These are phyloP conservation scores for Callimorpha dominula DNA, from an alignment of 2,888 invertebrate genomes.

Conservation along the genomic window DNA sequence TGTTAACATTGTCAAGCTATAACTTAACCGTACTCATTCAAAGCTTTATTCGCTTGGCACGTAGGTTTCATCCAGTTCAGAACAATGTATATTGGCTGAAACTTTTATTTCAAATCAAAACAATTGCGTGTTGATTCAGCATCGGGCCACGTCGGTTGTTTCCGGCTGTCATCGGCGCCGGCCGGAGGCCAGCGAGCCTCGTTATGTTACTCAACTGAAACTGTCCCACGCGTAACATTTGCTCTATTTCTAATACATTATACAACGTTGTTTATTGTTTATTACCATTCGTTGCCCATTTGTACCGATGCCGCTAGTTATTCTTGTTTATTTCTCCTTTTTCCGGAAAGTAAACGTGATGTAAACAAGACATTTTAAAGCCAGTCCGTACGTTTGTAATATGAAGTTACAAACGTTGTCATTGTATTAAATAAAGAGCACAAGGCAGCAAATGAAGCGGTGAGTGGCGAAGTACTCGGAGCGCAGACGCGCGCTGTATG, in stretches of 20 bases:
- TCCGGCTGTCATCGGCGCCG: background rate
- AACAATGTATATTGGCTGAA: constrained; percentile 25
- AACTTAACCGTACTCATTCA: constrained; percentile 22
- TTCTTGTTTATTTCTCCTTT: background rate
- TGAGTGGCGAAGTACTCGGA: constrained; percentile 17
- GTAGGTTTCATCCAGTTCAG: constrained; percentile 9
- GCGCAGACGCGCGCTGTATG: constrained; percentile 30
- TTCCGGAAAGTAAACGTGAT: constrained; percentile 2
- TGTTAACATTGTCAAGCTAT: constrained; percentile 22
- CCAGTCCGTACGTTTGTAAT: constrained; percentile 21
- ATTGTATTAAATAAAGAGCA: constrained; percentile 34
- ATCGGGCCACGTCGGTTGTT: background rate
- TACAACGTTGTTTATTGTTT: constrained; percentile 13
- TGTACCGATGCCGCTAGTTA: background rate
- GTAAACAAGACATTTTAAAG: constrained; percentile 24
- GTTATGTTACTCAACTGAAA: background rate
- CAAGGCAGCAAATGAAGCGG: constrained; percentile 37
- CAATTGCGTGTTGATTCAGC: constrained; percentile 9
- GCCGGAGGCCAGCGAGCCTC: background rate
- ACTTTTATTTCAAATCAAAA: constrained; percentile 32
- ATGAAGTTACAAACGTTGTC: constrained; percentile 26
- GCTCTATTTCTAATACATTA: background rate
- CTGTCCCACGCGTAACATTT: constrained; percentile 13
- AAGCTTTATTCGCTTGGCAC: constrained; percentile 12
- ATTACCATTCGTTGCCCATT: constrained; percentile 2